Base-by-base conservation (phyloP, 2,113 vertebrate species). In the Tylochromis polylepis region DNA sequence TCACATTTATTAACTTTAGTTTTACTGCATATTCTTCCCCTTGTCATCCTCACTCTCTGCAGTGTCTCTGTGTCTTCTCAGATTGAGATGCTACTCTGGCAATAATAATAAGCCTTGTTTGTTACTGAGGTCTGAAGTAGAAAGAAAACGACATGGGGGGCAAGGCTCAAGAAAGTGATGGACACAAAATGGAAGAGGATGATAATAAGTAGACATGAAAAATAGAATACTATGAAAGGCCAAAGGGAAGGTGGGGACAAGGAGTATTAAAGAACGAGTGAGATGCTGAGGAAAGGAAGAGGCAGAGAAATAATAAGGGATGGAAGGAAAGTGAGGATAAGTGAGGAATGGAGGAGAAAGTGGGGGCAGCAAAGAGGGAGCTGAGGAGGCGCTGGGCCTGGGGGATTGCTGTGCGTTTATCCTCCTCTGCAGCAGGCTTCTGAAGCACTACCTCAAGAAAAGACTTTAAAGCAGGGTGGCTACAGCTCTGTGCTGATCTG, bases 371-470 rank as follows among this genome's bases (percentile, higher is more conserved):
- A 85, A 89, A 87, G 90, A 86, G 86, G 70, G 85, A 81, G 87
- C 77, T 88, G 90, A 94, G 86, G 85, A 92, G 90, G 91, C 87
- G 53, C 89, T 78, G 85, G 90, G 93, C 93, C 92, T 89, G 83
- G 89, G 93, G 94, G 95, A 94, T 93, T 93, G 92, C 93, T 91
- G 29, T 60, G 82, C 83, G 67, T 96, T 96, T 95, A 95, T 96
- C 95, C 95, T 92, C 86, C 91, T 89, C 91, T 95, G 94, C 95
- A 95, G 95, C 91, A 87, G 94, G 80, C 95, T 95, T 95, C 91
- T 94, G 93, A 96, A 95, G 91, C 93, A 89, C 90, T 94, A 95
- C 95, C 94, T 95, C 95, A 94, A 95, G 94, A 96, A 91, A 90
- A 93, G 91, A 93, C 93, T 95, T 95, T 94, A 95, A 96, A 96